A percentile compares a stretch with the other conserved stretches of the same genome.
These are phyloP conservation scores for Hedya salicella DNA, from an alignment of 2,888 invertebrate species.

Conservation along the genomic window DNA sequence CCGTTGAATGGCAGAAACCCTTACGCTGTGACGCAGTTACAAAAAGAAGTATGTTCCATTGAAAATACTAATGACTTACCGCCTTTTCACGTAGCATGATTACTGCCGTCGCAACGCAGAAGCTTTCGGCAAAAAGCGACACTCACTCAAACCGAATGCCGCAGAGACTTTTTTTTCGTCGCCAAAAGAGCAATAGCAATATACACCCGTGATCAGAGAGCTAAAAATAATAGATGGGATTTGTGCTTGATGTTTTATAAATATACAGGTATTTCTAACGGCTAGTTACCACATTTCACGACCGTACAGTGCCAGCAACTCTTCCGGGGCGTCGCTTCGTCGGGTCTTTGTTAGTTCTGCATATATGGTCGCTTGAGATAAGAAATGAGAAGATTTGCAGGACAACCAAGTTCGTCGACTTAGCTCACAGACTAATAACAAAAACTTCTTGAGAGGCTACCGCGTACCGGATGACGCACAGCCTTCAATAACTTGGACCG, in stretches of 20 bases:
- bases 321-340: too few relatives aligned
- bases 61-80: background rate
- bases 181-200: conserved; percentile 15
- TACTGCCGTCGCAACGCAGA: background rate
- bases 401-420: too few relatives aligned
- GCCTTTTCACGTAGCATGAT: background rate
- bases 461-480: too few relatives aligned
- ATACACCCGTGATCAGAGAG: background rate
- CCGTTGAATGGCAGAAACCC: conserved; percentile 10
- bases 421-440: too few relatives aligned
- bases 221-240: background rate
- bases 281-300: too few relatives aligned
- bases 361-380: too few relatives aligned
- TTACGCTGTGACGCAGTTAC: background rate
- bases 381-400: too few relatives aligned
- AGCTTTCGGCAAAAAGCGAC: conserved; percentile 35
- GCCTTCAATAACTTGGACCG: too few relatives aligned
- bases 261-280: background rate
- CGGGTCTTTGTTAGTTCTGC: too few relatives aligned
- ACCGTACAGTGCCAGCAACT: too few relatives aligned
- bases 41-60: background rate
- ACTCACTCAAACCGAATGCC: conserved; percentile 28
- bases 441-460: too few relatives aligned
- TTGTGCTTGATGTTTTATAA: background rate
- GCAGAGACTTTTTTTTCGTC: conserved; percentile 17